Percentiles rank a stretch among this genome's conserved stretches.
Evolutionary conservation across 2,888 invertebrate species (phyloP).

Genomic region (Noctuana brunneofusca): DNA sequence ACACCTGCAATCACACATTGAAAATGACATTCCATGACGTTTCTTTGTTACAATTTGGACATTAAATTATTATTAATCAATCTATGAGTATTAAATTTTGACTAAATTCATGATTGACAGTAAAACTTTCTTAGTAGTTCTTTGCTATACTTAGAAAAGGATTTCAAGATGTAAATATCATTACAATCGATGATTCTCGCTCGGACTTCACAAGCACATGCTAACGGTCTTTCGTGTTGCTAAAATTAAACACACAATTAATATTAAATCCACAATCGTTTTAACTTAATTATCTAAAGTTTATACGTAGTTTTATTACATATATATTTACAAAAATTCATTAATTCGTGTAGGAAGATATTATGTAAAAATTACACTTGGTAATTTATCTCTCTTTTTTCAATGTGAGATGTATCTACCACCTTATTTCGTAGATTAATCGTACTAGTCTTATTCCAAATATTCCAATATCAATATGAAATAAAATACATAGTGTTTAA

Average conservation of each 20-base stretch:
- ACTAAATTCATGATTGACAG: no score
- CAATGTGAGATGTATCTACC: conserved; percentile 7
- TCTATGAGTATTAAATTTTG: no score
- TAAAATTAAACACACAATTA: no score
- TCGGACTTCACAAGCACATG: not conserved
- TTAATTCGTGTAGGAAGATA: not conserved
- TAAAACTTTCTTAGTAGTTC: no score
- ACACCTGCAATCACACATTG: no score
- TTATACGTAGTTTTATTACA: not conserved
- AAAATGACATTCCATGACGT: no score
- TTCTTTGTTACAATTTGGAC: no score
- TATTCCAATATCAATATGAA: conserved; percentile 9
- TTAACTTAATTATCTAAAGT: not conserved
- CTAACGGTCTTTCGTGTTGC: not conserved
- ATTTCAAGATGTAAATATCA: not conserved
- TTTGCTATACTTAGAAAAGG: no score
- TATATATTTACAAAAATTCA: not conserved
- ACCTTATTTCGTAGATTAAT: conserved; percentile 2
- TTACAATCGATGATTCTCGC: not conserved
- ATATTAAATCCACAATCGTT: no score
- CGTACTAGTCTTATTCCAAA: conserved; percentile 11
- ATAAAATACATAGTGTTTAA: not conserved
- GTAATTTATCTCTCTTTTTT: not conserved
- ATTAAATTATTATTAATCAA: no score
- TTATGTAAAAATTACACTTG: not conserved